Evolutionary conservation across 2,888 invertebrate genomes (phyloP).

Genomic region (Allophyes oxyacanthae): DNA sequence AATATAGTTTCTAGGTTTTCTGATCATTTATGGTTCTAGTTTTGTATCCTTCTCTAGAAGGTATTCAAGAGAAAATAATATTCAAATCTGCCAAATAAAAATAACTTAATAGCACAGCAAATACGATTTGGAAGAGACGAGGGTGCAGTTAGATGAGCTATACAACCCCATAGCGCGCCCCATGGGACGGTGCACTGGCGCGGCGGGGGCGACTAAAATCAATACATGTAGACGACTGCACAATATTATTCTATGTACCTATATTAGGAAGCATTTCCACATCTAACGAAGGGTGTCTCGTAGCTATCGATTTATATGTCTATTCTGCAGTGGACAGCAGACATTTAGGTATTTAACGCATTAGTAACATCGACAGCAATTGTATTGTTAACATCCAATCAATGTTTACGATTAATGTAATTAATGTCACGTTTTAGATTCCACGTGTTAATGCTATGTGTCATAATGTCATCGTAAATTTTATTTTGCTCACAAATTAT

Average conservation of each 20-base stretch:
- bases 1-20: too few relatives aligned
- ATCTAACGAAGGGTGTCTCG: conserved; percentile 46
- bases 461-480: conserved; percentile 38
- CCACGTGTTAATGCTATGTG: conserved; percentile 45
- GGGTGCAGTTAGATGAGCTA: conserved; percentile 58
- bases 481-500: conserved; percentile 31
- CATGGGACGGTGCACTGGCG: conserved; percentile 32
- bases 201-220: conserved; percentile 54
- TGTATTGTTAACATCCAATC: conserved; percentile 5
- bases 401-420: conserved; percentile 36
- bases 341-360: conserved; percentile 11
- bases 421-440: conserved; percentile 25
- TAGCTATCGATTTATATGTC: conserved; percentile 47
- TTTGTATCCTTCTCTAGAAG: too few relatives aligned
- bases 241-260: conserved; percentile 44
- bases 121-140: conserved; percentile 36
- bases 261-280: conserved; percentile 44
- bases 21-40: too few relatives aligned
- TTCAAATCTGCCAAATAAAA: conserved; percentile 20
- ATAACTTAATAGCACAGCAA: conserved; percentile 11
- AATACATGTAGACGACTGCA: conserved; percentile 63
- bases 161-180: conserved; percentile 48
- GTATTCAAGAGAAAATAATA: not conserved
- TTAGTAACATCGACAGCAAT: not conserved
- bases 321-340: conserved; percentile 10